Base-by-base conservation (phyloP, 2,797 vertebrate species). In the Rachycentron canadum region DNA sequence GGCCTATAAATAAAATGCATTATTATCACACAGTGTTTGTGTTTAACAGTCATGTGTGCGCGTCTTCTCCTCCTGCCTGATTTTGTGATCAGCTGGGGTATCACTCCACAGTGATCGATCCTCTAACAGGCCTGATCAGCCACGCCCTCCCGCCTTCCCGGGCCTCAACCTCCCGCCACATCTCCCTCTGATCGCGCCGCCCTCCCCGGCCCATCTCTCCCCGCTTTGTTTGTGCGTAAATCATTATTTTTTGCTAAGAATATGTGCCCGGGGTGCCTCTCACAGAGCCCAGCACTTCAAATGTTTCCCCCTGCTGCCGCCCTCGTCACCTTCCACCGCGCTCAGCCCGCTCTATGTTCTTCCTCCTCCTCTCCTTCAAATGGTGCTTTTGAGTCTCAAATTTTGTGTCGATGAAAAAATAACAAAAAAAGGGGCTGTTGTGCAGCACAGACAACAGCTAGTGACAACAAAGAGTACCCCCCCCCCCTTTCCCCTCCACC, bases 331-430 rank as follows among this genome's bases (percentile, higher is more conserved):
- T 55, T 81, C 79, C 82, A 25, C 71, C 21, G 19, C 67, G 80
- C 82, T 65, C 55, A 40, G 38, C 71, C 21, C 32, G 12, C 62
- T 85, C 78, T 83, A 79, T 88, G 81, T 85, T 86, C 87, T 84
- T 60, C 32, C 67, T 69, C 57, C 38, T 36, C 90, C 86, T 88
- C 26, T 34, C 90, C 84, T 89, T 93, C 89, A 92, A 88, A 92
- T 88, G 77, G n/a, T 52, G 49, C 73, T 76, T 85, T 88, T 73
- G 73, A 86, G 73, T 84, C 69, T 80, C 64, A 73, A 74, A 72
- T 75, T 78, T 66, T 87, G 79, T 85, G 73, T 76, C 28, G 9
- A 81, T 85, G 63, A 66, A 84, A 88, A 73, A 81, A 43, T 30
- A 38, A 66, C 4, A 28, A 75, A 91, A 86, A 63, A 69, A 36